Conservation (phyloP, 1,140 invertebrate genomes). For the Heliconius nattereri region DNA sequence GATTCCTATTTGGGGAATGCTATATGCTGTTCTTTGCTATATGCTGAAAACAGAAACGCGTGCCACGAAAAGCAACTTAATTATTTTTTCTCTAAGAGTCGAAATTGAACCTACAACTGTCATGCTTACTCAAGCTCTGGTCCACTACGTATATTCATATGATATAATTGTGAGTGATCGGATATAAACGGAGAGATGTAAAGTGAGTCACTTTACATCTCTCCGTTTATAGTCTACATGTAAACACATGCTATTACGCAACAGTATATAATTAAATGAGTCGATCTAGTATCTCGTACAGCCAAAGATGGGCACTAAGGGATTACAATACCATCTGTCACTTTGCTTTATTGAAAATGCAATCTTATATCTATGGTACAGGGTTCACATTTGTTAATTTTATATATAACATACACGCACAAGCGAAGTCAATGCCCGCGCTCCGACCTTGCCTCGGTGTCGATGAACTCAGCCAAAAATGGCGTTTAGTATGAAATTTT, state of each 20-base stretch:
- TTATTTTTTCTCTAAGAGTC: neutral
- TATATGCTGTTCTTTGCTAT: no score
- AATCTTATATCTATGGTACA: constrained; percentile 38
- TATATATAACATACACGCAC: constrained; percentile 44
- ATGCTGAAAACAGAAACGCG: no score
- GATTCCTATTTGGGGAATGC: no score
- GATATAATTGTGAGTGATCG: neutral
- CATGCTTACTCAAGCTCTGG: neutral
- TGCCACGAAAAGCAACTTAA: neutral
- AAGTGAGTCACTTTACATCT: neutral
- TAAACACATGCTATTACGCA: constrained; percentile 29
- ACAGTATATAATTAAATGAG: constrained; percentile 24
- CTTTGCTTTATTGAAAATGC: constrained; percentile 31
- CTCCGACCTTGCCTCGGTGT: constrained; percentile 69
- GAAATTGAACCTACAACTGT: neutral
- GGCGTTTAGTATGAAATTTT: constrained; percentile 48
- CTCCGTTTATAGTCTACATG: neutral
- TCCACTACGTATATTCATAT: neutral
- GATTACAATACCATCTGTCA: constrained; percentile 48
- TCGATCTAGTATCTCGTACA: constrained; percentile 33
- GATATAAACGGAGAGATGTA: no score
- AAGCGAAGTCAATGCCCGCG: constrained; percentile 61
- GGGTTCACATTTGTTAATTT: constrained; percentile 30
- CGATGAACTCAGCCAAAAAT: constrained; percentile 67
- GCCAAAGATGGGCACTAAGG: constrained; percentile 40